Evolutionary conservation across 1,140 invertebrate species (phyloP), one percentile per base, ranked within the genome.

Genomic region (Drosophila athabasca): DNA sequence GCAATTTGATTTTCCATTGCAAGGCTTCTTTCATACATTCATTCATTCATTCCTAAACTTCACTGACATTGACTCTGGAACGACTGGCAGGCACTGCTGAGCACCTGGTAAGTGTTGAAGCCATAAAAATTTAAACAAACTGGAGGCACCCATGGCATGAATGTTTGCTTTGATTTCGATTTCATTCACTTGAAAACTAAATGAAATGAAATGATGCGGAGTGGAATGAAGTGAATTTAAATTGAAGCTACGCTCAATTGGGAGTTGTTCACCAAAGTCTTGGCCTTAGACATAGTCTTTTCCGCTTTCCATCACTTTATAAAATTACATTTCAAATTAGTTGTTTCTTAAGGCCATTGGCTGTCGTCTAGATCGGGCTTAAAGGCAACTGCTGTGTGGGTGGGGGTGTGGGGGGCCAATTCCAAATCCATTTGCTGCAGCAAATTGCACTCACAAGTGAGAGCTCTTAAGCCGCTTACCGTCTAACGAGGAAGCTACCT

Each of bases 391-490:
- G 70, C 13, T 59, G 48, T 31, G 46, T 26, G 24, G 3, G 24
- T 5, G 24, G 24, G 24, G 24, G 4, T 26, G 24, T 39, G 35
- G 35, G 9, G 35, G 11, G n/a, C n/a, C 69, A 55, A 51, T 29
- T 67, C 13, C 49, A 54, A 71, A 72, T 65, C 43, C 64, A 65
- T 73, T 84, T 60, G 45, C 64, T 53, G 51, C 65, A 54, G 64
- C 61, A 87, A 85, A 87, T 68, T 75, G 74, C 69, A 71, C 19
- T 68, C 50, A 45, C 24, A 44, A 57, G 52, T 67, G 39, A 6
- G 17, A 73, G 76, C 76, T 51, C 52, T 57, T 84, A 80, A 84
- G 67, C 73, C 46, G 62, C 68, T 84, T 77, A 39, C 11, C 35
- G 35, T 39, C 35, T 19, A 39, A 5, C 35, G 31, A 8, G 31